Percentiles rank a stretch among this genome's conserved stretches.
Conservation (phyloP, 2,113 vertebrate genomes). For the Megaceryle maxima region DNA sequence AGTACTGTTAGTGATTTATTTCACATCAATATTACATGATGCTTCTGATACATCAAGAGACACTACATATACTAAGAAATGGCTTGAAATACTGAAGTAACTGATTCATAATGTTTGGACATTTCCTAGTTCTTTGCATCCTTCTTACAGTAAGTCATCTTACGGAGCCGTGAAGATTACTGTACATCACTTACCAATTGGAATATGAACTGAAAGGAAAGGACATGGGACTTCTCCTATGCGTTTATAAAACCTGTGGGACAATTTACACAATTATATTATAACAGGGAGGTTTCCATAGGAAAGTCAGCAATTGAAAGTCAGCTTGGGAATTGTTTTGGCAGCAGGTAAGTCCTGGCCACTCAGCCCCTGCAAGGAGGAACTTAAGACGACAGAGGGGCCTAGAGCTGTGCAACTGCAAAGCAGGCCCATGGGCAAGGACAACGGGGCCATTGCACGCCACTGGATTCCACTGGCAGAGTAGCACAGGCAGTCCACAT, state of each 20-base stretch:
- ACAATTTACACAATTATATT: conserved; percentile 61
- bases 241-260: conserved; percentile 57
- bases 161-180: not conserved
- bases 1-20: not conserved
- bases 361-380: not conserved
- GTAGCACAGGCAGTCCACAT: not conserved
- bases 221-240: conserved; percentile 51
- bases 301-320: conserved; percentile 26
- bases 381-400: not conserved
- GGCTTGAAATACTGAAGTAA: not conserved
- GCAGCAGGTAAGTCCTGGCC: not conserved
- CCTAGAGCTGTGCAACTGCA: not conserved
- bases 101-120: not conserved
- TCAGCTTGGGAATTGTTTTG: not conserved
- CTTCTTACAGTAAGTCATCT: conserved; percentile 19
- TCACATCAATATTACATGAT: rapidly evolving
- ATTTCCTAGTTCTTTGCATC: not conserved
- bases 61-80: not conserved
- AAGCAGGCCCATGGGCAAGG: not conserved
- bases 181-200: conserved; percentile 46
- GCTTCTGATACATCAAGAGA: not conserved
- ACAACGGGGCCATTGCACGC: not conserved
- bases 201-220: conserved; percentile 63
- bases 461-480: not conserved
- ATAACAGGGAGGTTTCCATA: conserved; percentile 29